Percentiles rank a stretch among this genome's conserved stretches.
These are phyloP conservation scores for Alligator mississippiensis DNA, from an alignment of 2,113 vertebrate genomes.

Conservation along the genomic window DNA sequence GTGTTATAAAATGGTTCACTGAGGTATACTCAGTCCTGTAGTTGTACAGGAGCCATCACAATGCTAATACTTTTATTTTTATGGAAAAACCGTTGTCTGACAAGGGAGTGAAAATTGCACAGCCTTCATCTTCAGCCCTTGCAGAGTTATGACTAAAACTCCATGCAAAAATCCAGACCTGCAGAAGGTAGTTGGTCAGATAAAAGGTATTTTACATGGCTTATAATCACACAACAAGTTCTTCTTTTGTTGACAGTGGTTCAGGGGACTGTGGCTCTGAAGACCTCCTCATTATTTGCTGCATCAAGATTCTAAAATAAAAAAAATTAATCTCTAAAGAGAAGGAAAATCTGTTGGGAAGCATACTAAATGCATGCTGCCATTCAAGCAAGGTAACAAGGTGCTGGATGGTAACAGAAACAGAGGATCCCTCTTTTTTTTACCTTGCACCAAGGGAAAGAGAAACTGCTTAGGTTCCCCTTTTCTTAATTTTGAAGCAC, in stretches of 20 bases:
- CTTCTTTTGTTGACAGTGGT: neutral
- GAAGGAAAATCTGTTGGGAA: neutral
- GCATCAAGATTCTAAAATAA: neutral
- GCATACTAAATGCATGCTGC: neutral
- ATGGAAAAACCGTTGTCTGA: constrained; percentile 19
- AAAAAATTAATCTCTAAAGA: neutral
- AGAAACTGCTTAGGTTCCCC: neutral
- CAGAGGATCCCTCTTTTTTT: neutral
- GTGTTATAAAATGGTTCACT: neutral
- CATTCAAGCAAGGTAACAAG: neutral
- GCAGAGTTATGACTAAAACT: constrained; percentile 8
- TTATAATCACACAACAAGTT: no score
- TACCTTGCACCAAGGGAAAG: neutral
- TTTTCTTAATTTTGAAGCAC: neutral
- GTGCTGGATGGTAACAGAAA: neutral
- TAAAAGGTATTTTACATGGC: neutral
- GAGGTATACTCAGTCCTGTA: constrained; percentile 4
- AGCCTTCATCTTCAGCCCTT: constrained; percentile 5
- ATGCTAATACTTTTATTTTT: constrained; percentile 41
- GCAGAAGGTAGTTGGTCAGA: neutral
- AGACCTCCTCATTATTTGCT: neutral
- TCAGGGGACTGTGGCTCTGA: neutral
- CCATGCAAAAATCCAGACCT: neutral
- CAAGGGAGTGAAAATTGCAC: constrained; percentile 37
- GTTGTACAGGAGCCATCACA: constrained; percentile 7